Base-by-base conservation (phyloP, 2,797 vertebrate genomes). In the Microtus agrestis region DNA sequence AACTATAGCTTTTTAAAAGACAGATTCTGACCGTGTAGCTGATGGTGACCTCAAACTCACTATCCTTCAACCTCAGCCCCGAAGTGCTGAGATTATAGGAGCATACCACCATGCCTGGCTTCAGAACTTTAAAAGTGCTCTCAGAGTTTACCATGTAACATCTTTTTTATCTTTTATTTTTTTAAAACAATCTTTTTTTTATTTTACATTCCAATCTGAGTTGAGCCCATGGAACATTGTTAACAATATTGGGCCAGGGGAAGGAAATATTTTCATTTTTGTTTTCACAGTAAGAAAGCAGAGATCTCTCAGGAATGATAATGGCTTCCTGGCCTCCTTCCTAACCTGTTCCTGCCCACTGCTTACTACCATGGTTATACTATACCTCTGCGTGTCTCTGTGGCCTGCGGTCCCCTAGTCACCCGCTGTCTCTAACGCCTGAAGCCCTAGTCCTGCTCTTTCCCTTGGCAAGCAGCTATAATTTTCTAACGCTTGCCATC, bases 241-340 rank as follows among this genome's bases (percentile, higher is more conserved):
- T 77, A 95, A 94, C 13, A 82, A 79, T 29, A 86, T 27, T 59
- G 9, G 74, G 59, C 86, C 17, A 89, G n/a, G 8, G 40, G 88
- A 91, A 92, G 48, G 88, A 91, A 92, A 94, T 92, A 97, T 74
- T 90, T 95, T 80, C 80, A 88, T 78, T 21, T 48, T 34, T 10
- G 86, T 74, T 93, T 94, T 87, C 1, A 78, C 76, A 34, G 82
- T 63, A 87, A 89, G 56, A 73, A 91, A 93, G 85, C 34, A 86
- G 81, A 73, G 78, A 40, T 88, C 88, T 94, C 34, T 65, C n/a
- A 51, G 31, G 93, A 91, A 93, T 65, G 63, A 31, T 81, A 84
- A n/a, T 51, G 34, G 51, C 40, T 81, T 86, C 76, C 48, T 89
- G 19, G 89, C 5, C 29, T 92, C n/a, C 29, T 86, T 77, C 90